Evolutionary conservation across 2,113 vertebrate species (phyloP).

Genomic region (Antennarius striatus): DNA sequence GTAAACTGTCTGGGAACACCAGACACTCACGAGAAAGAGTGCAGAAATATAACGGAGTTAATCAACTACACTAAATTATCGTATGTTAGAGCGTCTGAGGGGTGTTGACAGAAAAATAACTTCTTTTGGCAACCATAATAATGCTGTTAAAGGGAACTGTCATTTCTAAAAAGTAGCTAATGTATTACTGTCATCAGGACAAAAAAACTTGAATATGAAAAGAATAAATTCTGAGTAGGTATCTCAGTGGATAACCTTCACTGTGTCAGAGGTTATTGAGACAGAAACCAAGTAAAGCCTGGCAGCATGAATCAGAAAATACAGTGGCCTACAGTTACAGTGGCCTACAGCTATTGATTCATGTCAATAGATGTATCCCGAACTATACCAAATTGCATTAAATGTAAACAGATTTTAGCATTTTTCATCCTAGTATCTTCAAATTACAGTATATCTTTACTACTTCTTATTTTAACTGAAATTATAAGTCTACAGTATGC

Average conservation of each 20-base stretch:
- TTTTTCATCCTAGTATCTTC: background rate
- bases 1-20: too few species aligned
- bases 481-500: background rate
- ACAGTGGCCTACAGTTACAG: background rate
- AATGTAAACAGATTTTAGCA: background rate
- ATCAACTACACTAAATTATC: too few species aligned
- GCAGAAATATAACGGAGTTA: too few species aligned
- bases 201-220: background rate
- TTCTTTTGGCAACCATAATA: conserved; percentile 18
- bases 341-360: background rate
- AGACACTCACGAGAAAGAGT: too few species aligned
- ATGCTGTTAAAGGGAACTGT: conserved; percentile 1
- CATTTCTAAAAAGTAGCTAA: background rate
- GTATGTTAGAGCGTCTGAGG: background rate
- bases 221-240: background rate
- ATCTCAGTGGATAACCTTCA: conserved; percentile 32
- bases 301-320: background rate
- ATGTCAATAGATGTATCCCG: too few species aligned
- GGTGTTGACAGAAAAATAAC: background rate
- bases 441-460: background rate
- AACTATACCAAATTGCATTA: too few species aligned
- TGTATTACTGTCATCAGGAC: background rate
- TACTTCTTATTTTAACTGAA: background rate
- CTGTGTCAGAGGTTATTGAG: background rate
- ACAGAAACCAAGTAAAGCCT: conserved; percentile 2